Evolutionary conservation across 2,797 vertebrate genomes (phyloP), one percentile per base, ranked within the genome.

Genomic region (Chrosomus eos): DNA sequence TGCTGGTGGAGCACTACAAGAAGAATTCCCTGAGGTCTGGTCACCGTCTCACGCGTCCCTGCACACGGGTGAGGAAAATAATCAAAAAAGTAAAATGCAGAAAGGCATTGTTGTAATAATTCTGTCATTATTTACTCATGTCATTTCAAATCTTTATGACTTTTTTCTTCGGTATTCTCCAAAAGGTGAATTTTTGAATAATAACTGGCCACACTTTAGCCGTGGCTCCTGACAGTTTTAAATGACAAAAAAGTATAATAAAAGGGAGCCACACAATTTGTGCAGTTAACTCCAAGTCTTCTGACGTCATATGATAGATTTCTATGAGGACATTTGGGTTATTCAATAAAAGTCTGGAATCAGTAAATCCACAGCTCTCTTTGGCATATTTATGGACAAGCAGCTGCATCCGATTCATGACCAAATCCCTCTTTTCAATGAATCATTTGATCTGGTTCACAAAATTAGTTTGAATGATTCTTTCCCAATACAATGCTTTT

Each of bases 41-140:
- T 36, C 60, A 89, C 68, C 7, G 6, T 13, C 90, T 93, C 43
- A 88, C 88, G 0, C 7, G 1, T 1, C 89, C 94, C 51, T 94
- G 94, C 85, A 16, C 26, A 67, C 93, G 93, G 91, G 94, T 93
- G 86, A 90, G 87, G 74, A 58, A 72, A 38, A 31, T 5, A 28
- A 36, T 28, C 31, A 21, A 8, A 5, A 45, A 18, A 21, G 9
- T 9, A 21, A 73, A 45, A 51, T 62, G 26, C n/a, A 62, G 58
- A 28, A 7, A 33, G 19, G 23, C 1, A 75, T n/a, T 36, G 0
- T 55, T 55, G 28, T 36, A 7, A 33, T 26, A 53, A 58, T 36
- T 9, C 26, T 33, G 18, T 51, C 3, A 33, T 51, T 48, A 33
- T 31, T 48, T n/a, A 31, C 19, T 38, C 21, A 76, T 36, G 36